Evolutionary conservation across 2,888 invertebrate genomes (phyloP).

Genomic region (Meteorus colon): DNA sequence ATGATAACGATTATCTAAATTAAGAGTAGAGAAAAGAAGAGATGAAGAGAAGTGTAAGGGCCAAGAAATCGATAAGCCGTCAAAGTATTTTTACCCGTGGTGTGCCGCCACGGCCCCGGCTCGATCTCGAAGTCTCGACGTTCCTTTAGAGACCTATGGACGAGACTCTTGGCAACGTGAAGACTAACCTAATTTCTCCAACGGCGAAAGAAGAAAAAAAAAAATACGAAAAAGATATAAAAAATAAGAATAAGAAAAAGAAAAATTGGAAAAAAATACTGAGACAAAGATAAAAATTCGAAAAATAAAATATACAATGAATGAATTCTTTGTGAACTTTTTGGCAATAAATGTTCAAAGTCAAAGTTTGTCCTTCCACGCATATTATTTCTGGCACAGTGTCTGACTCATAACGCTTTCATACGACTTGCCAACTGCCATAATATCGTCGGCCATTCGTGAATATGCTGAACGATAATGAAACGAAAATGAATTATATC

Average conservation of each 20-base stretch:
- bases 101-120: constrained; percentile 5
- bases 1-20: constrained; percentile 37
- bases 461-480: background rate
- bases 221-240: background rate
- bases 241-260: background rate
- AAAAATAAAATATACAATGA: background rate
- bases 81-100: constrained; percentile 45
- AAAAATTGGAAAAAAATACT: background rate
- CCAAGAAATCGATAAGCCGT: constrained; percentile 42
- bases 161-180: constrained; percentile 22
- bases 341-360: background rate
- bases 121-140: constrained; percentile 28
- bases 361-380: background rate
- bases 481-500: background rate
- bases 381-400: constrained; percentile 25
- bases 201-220: background rate
- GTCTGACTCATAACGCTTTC: constrained; percentile 49
- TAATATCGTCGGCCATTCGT: background rate
- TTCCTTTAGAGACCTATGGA: constrained; percentile 15
- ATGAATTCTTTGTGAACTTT: constrained; percentile 22
- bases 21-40: constrained; percentile 22
- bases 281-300: too few relatives aligned
- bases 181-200: constrained; percentile 33
- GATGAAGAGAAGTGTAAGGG: constrained; percentile 24
- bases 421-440: constrained; percentile 58